Evolutionary conservation across 2,113 vertebrate species (phyloP), one percentile per base, ranked within the genome.

Genomic region (Nanorana parkeri): DNA sequence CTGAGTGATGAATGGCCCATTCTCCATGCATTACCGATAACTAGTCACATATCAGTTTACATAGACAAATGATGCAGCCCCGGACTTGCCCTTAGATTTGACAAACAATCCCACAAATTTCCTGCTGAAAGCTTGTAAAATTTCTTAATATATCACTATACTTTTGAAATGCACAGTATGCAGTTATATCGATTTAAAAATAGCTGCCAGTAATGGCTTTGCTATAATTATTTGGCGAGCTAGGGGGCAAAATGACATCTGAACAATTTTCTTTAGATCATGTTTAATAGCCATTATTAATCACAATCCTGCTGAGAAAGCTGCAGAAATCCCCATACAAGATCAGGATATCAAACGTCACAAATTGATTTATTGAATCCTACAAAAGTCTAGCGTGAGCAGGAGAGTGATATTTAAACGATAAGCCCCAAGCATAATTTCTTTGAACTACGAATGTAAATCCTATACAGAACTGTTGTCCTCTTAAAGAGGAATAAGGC

Each of bases 1-100:
- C 71, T 61, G 23, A 68, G 65, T 60, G 21, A 75, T 61, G 15
- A 41, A 23, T n/a, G 56, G 58, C 55, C 28, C 29, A 75, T 61
- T 60, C 21, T 15, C 19, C 26, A 56, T 56, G 52, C 6, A 7
- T 7, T 28, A 72, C 16, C 32, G 52, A 21, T n/a, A 74, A 21
- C 29, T n/a, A 23, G n/a, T 61, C 15, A 13, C 28, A 75, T 24
- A 63, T 63, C 23, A 21, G 21, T 63, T 63, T 63, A 24, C 60
- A 63, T 3, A 16, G n/a, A 24, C 13, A 61, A 63, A 17, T 41
- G 3, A 61, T 63, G 55, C 20, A 36, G 28, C 71, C 15, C n/a
- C 1, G 16, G 21, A 41, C n/a, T 41, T 24, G 5, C 20, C 15
- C 72, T 36, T 15, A 24, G 56, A 47, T n/a, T 20, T 26, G n/a